phyloP scores from a whole-genome alignment of 2,888 invertebrate species.

The Philereme vetulata region DNA sequence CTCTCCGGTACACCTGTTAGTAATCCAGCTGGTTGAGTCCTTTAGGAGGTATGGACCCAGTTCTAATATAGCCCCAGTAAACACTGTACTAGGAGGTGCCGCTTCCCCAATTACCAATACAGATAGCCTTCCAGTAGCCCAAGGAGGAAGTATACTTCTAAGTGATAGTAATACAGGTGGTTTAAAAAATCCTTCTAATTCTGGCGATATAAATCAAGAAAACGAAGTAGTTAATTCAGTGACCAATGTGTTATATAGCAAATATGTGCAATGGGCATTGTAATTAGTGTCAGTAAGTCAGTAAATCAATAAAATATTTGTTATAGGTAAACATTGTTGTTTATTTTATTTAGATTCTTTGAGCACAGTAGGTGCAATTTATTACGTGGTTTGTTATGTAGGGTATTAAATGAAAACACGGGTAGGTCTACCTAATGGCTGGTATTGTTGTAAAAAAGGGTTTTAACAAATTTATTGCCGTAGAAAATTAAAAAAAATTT shows the following conservation, averaged over 20 bases:
- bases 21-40: neutral
- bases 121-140: neutral
- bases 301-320: no score
- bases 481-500: no score
- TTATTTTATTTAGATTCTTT: no score
- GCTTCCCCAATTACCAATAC: neutral
- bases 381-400: no score
- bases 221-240: neutral
- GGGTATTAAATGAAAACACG: no score
- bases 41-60: neutral
- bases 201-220: conserved; percentile 9
- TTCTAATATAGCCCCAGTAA: neutral
- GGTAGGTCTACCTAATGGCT: no score
- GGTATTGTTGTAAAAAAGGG: no score
- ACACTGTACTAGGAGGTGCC: conserved; percentile 1
- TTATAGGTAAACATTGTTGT: no score
- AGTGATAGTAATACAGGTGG: conserved; percentile 5
- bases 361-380: no score
- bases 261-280: no score
- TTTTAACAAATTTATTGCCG: no score
- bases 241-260: neutral
- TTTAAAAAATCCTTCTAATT: conserved; percentile 9
- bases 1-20: neutral
- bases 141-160: conserved; percentile 1
- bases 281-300: no score